Evolutionary conservation across 2,888 invertebrate species (phyloP), one percentile per base, ranked within the genome.

Genomic region (Cephus sareptanus): DNA sequence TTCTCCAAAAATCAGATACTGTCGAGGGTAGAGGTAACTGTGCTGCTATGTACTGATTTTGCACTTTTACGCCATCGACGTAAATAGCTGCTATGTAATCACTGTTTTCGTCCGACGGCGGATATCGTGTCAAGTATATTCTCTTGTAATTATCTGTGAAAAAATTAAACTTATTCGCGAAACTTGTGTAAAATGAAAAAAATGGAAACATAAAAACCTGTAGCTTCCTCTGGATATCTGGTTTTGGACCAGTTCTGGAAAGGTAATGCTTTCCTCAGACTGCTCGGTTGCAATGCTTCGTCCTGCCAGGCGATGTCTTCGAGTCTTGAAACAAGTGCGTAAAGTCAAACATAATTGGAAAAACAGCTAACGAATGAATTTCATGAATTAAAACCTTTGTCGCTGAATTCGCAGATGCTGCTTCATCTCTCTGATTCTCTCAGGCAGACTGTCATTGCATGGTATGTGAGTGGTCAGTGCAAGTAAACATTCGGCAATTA

Each of bases 41-140:
- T 0, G 93, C 92, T 0, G 91, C 92, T 11, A 93, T 88, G 77
- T 90, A 93, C 79, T 91, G 90, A 77, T 90, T 90, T 56, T 89
- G 87, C 82, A 88, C 89, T 79, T 88, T 87, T 68, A 85, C 86
- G 77, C 88, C 91, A 78, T 92, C 92, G 4, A 93, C 92, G 79
- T 85, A 86, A 12, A 92, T 90, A 0, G 92, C 93, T 75, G 92
- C 92, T 34, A 93, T 92, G 81, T 93, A 93, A 75, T 91, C 90
- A 33, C 92, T 92, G 56, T 89, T 84, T 69, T 86, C 89, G 75
- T 92, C 92, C 2, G 85, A 78, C 0, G 79, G 34, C 4, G 92
- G 91, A 78, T 89, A 90, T 79, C 91, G 89, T 4, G 89, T 84
- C 31, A 93, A 83, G 79, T 87, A 91, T 23, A 92, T 83, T 76